Evolutionary conservation across 1,140 invertebrate species (phyloP).

Genomic region (Zophobas morio): DNA sequence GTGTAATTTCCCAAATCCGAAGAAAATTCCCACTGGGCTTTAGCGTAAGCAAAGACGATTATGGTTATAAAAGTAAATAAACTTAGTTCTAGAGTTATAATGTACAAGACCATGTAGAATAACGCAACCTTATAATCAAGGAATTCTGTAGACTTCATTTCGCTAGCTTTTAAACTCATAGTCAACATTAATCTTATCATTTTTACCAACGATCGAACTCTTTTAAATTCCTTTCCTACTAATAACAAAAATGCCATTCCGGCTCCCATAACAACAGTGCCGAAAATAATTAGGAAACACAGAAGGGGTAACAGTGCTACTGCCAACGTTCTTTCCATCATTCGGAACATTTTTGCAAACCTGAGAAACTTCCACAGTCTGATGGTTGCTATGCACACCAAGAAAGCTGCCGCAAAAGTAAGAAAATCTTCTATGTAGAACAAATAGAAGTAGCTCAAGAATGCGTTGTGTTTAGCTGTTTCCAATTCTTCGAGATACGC

Average conservation of each 20-base stretch:
- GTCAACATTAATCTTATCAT: conserved; percentile 14
- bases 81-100: conserved; percentile 13
- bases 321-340: conserved; percentile 54
- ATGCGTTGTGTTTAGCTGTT: conserved; percentile 55
- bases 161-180: conserved; percentile 34
- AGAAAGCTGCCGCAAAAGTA: conserved; percentile 46
- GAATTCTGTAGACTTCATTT: conserved; percentile 19
- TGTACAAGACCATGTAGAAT: conserved; percentile 44
- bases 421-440: conserved; percentile 52
- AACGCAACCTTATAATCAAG: conserved; percentile 37
- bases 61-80: conserved; percentile 54
- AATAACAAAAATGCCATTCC: conserved; percentile 48
- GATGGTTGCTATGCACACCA: conserved; percentile 57
- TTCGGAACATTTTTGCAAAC: conserved; percentile 54
- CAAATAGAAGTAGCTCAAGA: conserved; percentile 57
- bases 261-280: conserved; percentile 45
- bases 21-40: conserved; percentile 52
- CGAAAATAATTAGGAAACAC: conserved; percentile 42
- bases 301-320: conserved; percentile 41
- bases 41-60: conserved; percentile 51
- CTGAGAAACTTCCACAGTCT: conserved; percentile 58
- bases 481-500: conserved; percentile 44
- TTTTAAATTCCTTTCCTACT: conserved; percentile 31
- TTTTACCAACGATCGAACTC: conserved; percentile 40
- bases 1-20: conserved; percentile 17